Evolutionary conservation across 2,797 vertebrate species (phyloP), one percentile per base, ranked within the genome.

Genomic region (Alfaro cultratus): DNA sequence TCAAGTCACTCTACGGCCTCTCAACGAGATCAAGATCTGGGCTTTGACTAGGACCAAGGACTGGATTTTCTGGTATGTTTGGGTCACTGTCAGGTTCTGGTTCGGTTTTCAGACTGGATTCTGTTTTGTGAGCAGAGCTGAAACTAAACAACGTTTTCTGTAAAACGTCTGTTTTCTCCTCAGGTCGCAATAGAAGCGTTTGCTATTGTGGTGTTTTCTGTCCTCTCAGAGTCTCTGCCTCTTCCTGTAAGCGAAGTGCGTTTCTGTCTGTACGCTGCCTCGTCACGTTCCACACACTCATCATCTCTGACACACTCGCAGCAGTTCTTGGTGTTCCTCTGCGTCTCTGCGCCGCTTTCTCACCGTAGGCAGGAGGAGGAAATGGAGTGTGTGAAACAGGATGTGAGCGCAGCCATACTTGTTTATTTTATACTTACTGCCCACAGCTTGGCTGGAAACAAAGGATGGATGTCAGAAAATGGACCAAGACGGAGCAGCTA

Each of bases 321-420:
- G 21, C 73, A 83, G 55, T 80, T 70, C 72, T 75, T 31, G 45
- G 39, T n/a, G 2, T 51, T 80, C 64, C 80, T 53, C 68, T 81
- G 39, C 5, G 1, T 85, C 39, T 80, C 73, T 23, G 39, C 29
- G 45, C 76, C 79, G 74, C 76, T 81, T 43, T 85, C 70, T 83
- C 75, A 83, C 87, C 76, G 34, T 45, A 78, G 89, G 82, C 89
- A 74, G 67, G 36, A 23, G 80, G 49, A 90, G 84, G 84, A 92
- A 91, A 87, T 91, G 87, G 82, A 87, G 68, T 70, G 80, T 86
- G 84, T 74, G 76, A 88, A 89, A 90, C 90, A 90, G 83, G 85
- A 91, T 87, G 88, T 86, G 92, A 92, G 84, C 71, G 55, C 78
- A 77, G 85, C 90, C 91, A 88, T 88, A 86, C 74, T 84, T 85